Conservation (phyloP, 2,888 invertebrate species). For the Lasius fuliginosus region DNA sequence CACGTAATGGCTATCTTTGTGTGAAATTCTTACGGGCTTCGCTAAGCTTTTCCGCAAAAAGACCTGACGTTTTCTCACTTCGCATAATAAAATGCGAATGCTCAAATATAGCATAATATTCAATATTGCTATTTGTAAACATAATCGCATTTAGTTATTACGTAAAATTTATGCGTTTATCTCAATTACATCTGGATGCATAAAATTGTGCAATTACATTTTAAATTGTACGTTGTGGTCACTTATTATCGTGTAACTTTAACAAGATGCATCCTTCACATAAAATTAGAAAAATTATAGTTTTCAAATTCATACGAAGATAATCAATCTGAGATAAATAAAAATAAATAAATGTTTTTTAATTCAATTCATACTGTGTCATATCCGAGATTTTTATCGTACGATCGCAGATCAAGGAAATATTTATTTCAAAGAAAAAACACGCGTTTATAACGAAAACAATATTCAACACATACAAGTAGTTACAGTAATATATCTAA, state of each 20-base stretch:
- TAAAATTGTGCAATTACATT: neutral
- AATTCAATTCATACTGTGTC: neutral
- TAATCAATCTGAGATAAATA: neutral
- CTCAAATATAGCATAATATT: neutral
- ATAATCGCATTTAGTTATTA: neutral
- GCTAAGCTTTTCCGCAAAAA: neutral
- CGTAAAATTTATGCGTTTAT: neutral
- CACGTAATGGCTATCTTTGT: neutral
- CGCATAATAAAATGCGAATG: neutral
- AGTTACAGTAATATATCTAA: neutral
- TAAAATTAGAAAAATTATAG: neutral
- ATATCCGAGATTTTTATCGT: neutral
- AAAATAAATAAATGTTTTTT: slow-evolving; percentile 14
- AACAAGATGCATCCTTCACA: neutral
- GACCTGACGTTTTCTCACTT: neutral
- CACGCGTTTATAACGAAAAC: slow-evolving; percentile 5
- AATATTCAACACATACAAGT: neutral
- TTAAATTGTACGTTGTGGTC: neutral
- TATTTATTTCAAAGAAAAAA: slow-evolving; percentile 6
- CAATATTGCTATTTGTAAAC: neutral
- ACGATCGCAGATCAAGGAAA: neutral
- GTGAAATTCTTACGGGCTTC: neutral
- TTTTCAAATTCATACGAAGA: neutral
- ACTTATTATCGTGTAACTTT: neutral
- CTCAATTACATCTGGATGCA: neutral